A percentile compares a stretch with the other conserved stretches of the same genome.
Conservation (phyloP, 2,797 vertebrate genomes). For the Eleutherodactylus coqui region DNA sequence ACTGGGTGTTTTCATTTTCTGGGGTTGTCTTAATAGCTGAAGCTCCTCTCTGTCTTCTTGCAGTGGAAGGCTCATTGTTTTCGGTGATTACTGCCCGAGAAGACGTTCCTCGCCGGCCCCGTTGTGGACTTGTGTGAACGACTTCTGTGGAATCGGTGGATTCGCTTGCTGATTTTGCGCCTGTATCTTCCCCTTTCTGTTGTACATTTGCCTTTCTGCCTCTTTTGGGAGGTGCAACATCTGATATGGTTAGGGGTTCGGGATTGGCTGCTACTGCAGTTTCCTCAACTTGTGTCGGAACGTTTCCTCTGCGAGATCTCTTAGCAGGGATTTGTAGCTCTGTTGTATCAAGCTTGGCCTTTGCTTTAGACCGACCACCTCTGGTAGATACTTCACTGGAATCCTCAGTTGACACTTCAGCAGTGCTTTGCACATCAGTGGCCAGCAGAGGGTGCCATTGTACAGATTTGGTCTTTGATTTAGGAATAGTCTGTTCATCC, state of each 20-base stretch:
- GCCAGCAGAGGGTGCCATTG: conserved; percentile 39
- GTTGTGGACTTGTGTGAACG: background rate
- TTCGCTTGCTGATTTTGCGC: background rate
- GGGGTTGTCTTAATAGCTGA: background rate
- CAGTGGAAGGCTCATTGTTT: conserved; percentile 7
- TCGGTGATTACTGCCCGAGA: background rate
- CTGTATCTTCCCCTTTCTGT: background rate
- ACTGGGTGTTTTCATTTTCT: background rate
- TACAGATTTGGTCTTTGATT: conserved; percentile 35
- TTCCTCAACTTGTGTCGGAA: background rate
- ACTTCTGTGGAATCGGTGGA: background rate
- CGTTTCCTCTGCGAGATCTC: conserved; percentile 59
- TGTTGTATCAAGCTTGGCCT: background rate
- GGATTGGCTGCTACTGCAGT: background rate
- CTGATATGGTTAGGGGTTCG: background rate
- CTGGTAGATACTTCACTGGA: conserved; percentile 28
- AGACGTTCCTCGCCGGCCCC: conserved; percentile 4
- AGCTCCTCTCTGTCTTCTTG: conserved; percentile 30
- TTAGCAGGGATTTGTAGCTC: conserved; percentile 52
- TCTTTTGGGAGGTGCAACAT: background rate
- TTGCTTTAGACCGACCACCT: background rate
- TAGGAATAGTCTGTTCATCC: background rate
- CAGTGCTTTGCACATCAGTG: background rate
- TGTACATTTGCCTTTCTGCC: conserved; percentile 1
- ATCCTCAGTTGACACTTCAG: background rate